These are phyloP conservation scores for Chydorus sphaericus DNA, from an alignment of 2,888 invertebrate species.

Conservation along the genomic window DNA sequence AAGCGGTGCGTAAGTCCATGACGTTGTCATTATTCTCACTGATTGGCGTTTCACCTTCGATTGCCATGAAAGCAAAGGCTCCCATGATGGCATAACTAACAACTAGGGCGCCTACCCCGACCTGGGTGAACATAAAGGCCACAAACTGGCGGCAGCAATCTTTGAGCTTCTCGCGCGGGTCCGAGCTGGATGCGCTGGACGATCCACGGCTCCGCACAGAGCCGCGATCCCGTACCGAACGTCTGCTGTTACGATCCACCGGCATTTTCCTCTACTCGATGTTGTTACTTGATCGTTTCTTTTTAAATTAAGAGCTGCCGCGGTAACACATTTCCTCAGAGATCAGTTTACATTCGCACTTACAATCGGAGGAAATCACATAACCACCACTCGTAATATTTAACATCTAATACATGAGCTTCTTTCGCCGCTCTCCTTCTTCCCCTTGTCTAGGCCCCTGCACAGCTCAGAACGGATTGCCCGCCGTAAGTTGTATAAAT, in stretches of 20 bases:
- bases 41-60: slow-evolving; percentile 44
- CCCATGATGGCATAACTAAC: slow-evolving; percentile 76
- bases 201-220: slow-evolving; percentile 44
- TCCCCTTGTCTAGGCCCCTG: too few species aligned
- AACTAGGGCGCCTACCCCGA: slow-evolving; percentile 69
- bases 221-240: slow-evolving; percentile 29
- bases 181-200: slow-evolving; percentile 37
- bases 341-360: too few species aligned
- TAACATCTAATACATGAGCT: too few species aligned
- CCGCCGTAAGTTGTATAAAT: slow-evolving; percentile 6
- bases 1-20: slow-evolving; percentile 29
- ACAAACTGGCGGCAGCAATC: slow-evolving; percentile 72
- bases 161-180: slow-evolving; percentile 59
- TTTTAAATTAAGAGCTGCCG: too few species aligned
- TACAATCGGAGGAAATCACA: too few species aligned
- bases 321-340: too few species aligned
- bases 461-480: too few species aligned
- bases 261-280: too few species aligned
- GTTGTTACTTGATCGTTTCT: too few species aligned
- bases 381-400: too few species aligned
- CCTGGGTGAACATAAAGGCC: slow-evolving; percentile 82
- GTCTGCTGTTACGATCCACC: slow-evolving; percentile 13
- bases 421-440: too few species aligned
- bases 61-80: slow-evolving; percentile 61
- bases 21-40: slow-evolving; percentile 30